A percentile compares a stretch with the other conserved stretches of the same genome.
Conservation (phyloP, 2,797 vertebrate species). For the Tokudaia tokunoshimensis region DNA sequence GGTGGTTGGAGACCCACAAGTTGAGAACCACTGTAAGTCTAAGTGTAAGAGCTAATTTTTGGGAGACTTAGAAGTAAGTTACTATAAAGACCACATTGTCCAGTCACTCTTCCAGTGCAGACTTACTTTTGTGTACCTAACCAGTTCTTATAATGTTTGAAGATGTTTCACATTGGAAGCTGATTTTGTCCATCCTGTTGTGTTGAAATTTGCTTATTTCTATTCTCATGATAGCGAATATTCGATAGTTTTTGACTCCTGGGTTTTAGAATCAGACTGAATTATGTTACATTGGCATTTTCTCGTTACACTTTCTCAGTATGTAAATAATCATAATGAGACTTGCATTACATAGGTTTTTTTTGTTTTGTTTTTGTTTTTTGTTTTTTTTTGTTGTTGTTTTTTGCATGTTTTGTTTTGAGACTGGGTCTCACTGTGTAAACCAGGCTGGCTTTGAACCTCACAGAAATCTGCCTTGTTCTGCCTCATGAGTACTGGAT, state of each 20-base stretch:
- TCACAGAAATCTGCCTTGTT: not conserved
- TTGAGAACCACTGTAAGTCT: not conserved
- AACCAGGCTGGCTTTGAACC: not conserved
- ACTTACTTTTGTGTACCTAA: slow-evolving; percentile 30
- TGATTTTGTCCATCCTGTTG: slow-evolving; percentile 49
- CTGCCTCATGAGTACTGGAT: not conserved
- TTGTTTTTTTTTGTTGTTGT: not conserved
- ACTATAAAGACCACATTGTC: not conserved
- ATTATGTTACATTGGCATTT: slow-evolving; percentile 43
- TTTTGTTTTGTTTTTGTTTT: not conserved
- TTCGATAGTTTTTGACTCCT: slow-evolving; percentile 58
- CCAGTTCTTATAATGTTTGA: slow-evolving; percentile 46
- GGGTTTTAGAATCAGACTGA: slow-evolving; percentile 20
- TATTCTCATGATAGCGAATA: slow-evolving; percentile 1
- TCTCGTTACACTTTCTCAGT: slow-evolving; percentile 33
- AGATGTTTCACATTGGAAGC: not conserved
- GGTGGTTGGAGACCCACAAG: not conserved
- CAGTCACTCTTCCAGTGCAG: not conserved
- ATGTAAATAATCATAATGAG: slow-evolving; percentile 25
- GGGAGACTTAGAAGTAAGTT: slow-evolving; percentile 35
- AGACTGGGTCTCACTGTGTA: not conserved
- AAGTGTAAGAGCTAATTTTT: slow-evolving; percentile 36
- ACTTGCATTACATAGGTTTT: not conserved
- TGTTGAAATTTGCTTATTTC: slow-evolving; percentile 61
- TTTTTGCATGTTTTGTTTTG: not conserved